A percentile compares a stretch with the other conserved stretches of the same genome.
These are phyloP conservation scores for Sapayoa aenigma DNA, from an alignment of 2,113 vertebrate species.

Conservation along the genomic window DNA sequence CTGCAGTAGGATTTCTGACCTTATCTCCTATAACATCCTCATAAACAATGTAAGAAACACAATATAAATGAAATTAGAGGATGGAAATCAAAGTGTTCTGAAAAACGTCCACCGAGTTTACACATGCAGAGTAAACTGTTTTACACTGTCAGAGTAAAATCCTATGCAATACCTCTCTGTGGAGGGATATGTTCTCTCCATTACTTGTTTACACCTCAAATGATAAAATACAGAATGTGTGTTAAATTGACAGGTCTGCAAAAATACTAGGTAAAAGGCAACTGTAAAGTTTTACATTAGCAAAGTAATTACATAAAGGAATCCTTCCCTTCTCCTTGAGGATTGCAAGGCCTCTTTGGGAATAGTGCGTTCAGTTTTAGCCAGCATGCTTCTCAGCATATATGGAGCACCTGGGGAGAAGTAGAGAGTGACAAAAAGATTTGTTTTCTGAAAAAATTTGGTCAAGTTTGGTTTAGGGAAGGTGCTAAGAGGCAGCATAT, in stretches of 20 bases:
- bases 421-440: background rate
- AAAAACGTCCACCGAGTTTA: background rate
- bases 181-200: background rate
- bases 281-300: background rate
- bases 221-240: background rate
- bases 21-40: background rate
- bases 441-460: background rate
- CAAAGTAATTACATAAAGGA: background rate
- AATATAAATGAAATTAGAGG: background rate
- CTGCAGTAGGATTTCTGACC: background rate
- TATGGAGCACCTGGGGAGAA: background rate
- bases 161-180: background rate
- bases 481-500: background rate
- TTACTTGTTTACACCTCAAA: background rate
- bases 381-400: background rate
- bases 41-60: background rate
- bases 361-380: background rate
- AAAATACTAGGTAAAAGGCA: background rate
- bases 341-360: background rate
- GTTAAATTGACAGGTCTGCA: background rate
- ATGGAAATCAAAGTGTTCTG: background rate
- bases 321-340: background rate
- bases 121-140: accelerated
- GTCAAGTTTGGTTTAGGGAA: background rate
- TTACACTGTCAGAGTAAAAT: accelerated